Evolutionary conservation across 92 coral and sea anemone species (phyloP), one percentile per base, ranked within the genome.

Genomic region (Porites rus): DNA sequence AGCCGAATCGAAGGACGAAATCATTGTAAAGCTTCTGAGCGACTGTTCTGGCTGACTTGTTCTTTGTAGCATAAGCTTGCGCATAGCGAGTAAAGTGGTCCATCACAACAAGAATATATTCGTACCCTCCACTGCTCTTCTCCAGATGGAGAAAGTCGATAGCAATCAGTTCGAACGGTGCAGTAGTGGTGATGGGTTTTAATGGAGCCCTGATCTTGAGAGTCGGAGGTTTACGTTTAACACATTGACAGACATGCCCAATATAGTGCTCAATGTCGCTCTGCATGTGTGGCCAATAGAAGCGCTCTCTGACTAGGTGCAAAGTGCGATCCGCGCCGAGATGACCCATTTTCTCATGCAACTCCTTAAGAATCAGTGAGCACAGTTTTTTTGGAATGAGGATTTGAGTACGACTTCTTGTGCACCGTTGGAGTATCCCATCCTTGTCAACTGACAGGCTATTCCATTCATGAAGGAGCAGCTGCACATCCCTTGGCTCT

Each of bases 321-420:
- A 76, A 64, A 2, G 81, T 79, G 58, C 83, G 22, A 14, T 90
- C 90, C 6, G 78, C 58, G 1, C 90, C 84, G 14, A 91, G 85
- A 66, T 91, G 94, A 13, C 94, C 94, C 94, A 91, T 91, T 50
- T 88, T 78, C 24, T 91, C 92, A 17, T 91, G 94, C 1, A 82
- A 75, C 72, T 77, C 91, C 52, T 64, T 78, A 63, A 82, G 76
- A 9, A 91, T 82, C 17, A 83, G 28, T 18, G 54, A 18, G 13
- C 74, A 88, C 81, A 71, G 89, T 53, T 72, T 85, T 50, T 60
- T 72, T 11, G 89, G 92, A 69, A 91, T 72, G 2, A 91, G 84
- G 11, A 84, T 64, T 84, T 91, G 90, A 8, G 80, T 43, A 11
- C 82, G 14, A 68, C 59, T 60, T 77, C 77, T 82, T 72, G 31